A percentile compares a stretch with the other conserved stretches of the same genome.
Evolutionary conservation across 2,888 invertebrate species (phyloP).

Genomic region (Amphiduros pacificus): DNA sequence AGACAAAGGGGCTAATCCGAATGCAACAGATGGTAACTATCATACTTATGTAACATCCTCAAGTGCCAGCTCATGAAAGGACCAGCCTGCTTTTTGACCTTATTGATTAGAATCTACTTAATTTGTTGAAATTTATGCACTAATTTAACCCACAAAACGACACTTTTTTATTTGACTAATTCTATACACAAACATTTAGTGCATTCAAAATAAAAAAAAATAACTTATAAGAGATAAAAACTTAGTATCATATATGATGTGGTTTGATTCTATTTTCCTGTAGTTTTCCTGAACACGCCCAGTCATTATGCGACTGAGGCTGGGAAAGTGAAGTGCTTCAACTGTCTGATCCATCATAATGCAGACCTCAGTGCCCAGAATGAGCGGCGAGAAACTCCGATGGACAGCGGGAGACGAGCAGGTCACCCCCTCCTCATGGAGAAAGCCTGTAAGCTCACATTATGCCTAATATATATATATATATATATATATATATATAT

Average conservation of each 20-base stretch:
- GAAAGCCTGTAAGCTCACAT: conserved; percentile 43
- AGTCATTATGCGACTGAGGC: conserved; percentile 51
- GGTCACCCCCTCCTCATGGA: conserved; percentile 54
- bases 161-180: no score
- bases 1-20: conserved; percentile 49
- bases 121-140: no score
- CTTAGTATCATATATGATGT: no score
- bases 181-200: no score
- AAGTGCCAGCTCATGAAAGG: no score
- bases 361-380: conserved; percentile 44
- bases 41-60: no score
- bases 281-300: conserved; percentile 51
- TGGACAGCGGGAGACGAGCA: conserved; percentile 48
- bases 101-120: no score
- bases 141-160: no score
- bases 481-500: not conserved
- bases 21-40: conserved; percentile 51
- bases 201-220: no score
- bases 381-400: conserved; percentile 42
- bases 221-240: no score
- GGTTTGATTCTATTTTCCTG: no score
- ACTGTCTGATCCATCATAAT: conserved; percentile 54
- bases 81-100: no score
- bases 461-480: not conserved
- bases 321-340: conserved; percentile 52